A percentile compares a stretch with the other conserved stretches of the same genome.
These are phyloP conservation scores for Rhingia rostrata DNA, from an alignment of 2,888 invertebrate species.

Conservation along the genomic window DNA sequence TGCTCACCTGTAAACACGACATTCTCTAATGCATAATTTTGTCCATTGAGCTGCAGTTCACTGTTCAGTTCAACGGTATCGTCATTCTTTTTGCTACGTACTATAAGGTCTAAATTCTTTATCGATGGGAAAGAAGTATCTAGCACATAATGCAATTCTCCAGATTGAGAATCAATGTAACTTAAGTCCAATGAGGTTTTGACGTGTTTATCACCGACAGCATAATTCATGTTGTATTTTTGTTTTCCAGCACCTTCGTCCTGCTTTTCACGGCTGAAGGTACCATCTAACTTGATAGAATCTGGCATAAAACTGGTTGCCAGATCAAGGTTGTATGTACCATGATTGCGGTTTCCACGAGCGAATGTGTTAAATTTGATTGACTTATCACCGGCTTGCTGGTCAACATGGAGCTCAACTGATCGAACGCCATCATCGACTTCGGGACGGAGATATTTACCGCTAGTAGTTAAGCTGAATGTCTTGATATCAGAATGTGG, in stretches of 20 bases:
- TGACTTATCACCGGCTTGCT: slow-evolving; percentile 75
- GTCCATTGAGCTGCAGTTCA: slow-evolving; percentile 84
- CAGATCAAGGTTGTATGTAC: slow-evolving; percentile 77
- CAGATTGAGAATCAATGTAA: slow-evolving; percentile 81
- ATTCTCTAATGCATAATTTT: slow-evolving; percentile 85
- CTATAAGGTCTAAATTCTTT: slow-evolving; percentile 83
- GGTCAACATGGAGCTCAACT: slow-evolving; percentile 75
- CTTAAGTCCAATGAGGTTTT: slow-evolving; percentile 80
- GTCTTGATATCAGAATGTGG: slow-evolving; percentile 85
- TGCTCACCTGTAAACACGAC: slow-evolving; percentile 84
- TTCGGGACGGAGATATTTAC: slow-evolving; percentile 79
- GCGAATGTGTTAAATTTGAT: slow-evolving; percentile 75
- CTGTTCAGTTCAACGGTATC: slow-evolving; percentile 82
- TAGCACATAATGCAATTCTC: slow-evolving; percentile 82
- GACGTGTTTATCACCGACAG: slow-evolving; percentile 81
- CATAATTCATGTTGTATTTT: slow-evolving; percentile 77
- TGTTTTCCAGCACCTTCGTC: slow-evolving; percentile 76
- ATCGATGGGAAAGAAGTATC: slow-evolving; percentile 84
- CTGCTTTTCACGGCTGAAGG: slow-evolving; percentile 77
- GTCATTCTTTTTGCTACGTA: slow-evolving; percentile 80
- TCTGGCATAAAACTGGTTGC: slow-evolving; percentile 75
- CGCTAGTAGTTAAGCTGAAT: slow-evolving; percentile 79
- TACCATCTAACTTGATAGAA: slow-evolving; percentile 78
- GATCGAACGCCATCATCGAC: slow-evolving; percentile 74
- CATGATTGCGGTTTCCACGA: slow-evolving; percentile 77